Evolutionary conservation across 2,797 vertebrate species (phyloP).

Genomic region (Urosaurus nigricauda): DNA sequence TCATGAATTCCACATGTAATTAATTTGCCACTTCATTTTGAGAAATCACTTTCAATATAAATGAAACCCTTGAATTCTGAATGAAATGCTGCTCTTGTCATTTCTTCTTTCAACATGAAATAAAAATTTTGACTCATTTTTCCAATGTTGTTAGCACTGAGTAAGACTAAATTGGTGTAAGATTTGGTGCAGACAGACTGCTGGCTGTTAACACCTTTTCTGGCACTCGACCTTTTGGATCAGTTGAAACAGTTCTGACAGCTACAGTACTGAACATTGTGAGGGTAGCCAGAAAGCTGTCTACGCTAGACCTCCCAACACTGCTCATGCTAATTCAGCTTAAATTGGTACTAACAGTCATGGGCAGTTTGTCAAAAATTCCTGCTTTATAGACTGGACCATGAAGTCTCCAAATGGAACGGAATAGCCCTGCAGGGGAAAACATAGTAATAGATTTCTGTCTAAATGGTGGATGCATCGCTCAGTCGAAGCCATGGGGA

Average conservation of each 20-base stretch:
- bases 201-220: constrained; percentile 29
- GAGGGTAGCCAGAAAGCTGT: constrained; percentile 25
- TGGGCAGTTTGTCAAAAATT: constrained; percentile 16
- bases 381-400: background rate
- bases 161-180: constrained; percentile 21
- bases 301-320: background rate
- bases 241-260: constrained; percentile 27
- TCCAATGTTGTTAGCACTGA: constrained; percentile 14
- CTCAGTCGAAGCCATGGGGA: background rate
- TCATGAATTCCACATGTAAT: constrained; percentile 38
- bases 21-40: constrained; percentile 28
- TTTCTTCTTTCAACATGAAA: constrained; percentile 9
- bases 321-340: constrained; percentile 23
- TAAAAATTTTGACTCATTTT: constrained; percentile 12
- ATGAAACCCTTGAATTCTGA: constrained; percentile 19
- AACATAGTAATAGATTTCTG: background rate
- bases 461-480: background rate
- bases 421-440: background rate
- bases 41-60: background rate
- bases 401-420: background rate
- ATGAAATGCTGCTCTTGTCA: constrained; percentile 3
- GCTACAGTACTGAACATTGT: constrained; percentile 15
- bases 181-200: constrained; percentile 26
- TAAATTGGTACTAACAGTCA: constrained; percentile 26
- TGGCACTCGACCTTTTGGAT: background rate